These are phyloP conservation scores for Tricholaema leucomelas DNA, from an alignment of 2,113 vertebrate species.

Conservation along the genomic window DNA sequence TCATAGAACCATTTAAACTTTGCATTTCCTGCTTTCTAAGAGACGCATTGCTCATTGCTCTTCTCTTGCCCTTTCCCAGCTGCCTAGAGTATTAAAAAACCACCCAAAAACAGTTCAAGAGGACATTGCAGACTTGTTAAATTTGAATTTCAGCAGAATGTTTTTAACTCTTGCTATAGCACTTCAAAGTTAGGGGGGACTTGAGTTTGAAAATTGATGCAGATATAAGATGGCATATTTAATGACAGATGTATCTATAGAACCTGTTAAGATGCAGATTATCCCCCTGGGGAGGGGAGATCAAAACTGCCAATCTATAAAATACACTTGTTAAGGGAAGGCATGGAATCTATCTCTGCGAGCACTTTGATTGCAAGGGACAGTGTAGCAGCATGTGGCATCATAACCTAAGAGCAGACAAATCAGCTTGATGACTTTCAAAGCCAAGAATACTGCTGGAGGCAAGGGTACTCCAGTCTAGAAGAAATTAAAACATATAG, in stretches of 20 bases:
- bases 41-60: constrained; percentile 64
- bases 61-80: constrained; percentile 49
- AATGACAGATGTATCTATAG: constrained; percentile 87
- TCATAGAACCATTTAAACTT: constrained; percentile 59
- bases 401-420: constrained; percentile 84
- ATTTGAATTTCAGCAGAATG: constrained; percentile 78
- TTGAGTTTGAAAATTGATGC: constrained; percentile 80
- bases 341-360: constrained; percentile 78
- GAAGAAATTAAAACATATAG: constrained; percentile 88
- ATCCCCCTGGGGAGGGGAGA: constrained; percentile 80
- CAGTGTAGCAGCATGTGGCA: constrained; percentile 86
- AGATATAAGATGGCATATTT: constrained; percentile 83
- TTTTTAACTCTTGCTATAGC: constrained; percentile 73
- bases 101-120: constrained; percentile 57
- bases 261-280: constrained; percentile 87
- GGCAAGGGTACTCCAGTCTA: constrained; percentile 86
- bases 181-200: constrained; percentile 83
- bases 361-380: constrained; percentile 86
- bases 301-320: constrained; percentile 87
- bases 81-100: constrained; percentile 49
- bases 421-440: constrained; percentile 90
- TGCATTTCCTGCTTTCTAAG: constrained; percentile 54
- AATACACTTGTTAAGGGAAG: constrained; percentile 82
- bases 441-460: constrained; percentile 84
- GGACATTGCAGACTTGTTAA: constrained; percentile 70